These are phyloP conservation scores for Entomobrya proxima DNA, from an alignment of 2,888 invertebrate genomes.

Conservation along the genomic window DNA sequence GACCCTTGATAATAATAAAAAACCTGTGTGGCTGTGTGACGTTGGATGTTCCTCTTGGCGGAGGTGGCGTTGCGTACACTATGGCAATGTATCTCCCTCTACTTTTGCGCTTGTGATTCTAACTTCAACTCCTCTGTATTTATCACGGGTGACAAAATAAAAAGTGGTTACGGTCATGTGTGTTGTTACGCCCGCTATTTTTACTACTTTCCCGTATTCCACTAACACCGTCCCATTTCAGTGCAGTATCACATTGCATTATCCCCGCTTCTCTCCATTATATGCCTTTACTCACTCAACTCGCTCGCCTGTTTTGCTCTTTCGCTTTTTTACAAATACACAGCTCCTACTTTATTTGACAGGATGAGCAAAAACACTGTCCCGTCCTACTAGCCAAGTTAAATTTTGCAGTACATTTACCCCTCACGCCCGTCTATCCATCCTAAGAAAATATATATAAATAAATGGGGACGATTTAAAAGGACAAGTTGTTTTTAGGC, in stretches of 20 bases:
- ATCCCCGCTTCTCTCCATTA: neutral
- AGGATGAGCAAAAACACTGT: conserved; percentile 9
- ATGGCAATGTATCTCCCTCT: conserved; percentile 17
- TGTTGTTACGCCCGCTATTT: conserved; percentile 6
- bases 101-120: conserved; percentile 12
- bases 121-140: conserved; percentile 8
- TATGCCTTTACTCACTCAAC: conserved; percentile 5
- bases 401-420: neutral
- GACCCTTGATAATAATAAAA: conserved; percentile 52
- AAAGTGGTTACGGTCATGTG: conserved; percentile 27
- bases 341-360: conserved; percentile 11
- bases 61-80: neutral
- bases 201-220: conserved; percentile 3
- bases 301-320: neutral
- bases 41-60: neutral
- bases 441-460: conserved; percentile 1
- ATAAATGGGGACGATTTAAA: conserved; percentile 55
- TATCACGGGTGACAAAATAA: conserved; percentile 34
- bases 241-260: neutral
- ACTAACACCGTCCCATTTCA: neutral
- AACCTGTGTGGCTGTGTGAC: neutral
- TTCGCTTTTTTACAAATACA: neutral
- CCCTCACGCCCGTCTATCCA: neutral
- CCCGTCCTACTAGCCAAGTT: conserved; percentile 10
- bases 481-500: conserved; percentile 1